These are phyloP conservation scores for Epinephelus moara DNA, from an alignment of 2,113 vertebrate genomes.

Conservation along the genomic window DNA sequence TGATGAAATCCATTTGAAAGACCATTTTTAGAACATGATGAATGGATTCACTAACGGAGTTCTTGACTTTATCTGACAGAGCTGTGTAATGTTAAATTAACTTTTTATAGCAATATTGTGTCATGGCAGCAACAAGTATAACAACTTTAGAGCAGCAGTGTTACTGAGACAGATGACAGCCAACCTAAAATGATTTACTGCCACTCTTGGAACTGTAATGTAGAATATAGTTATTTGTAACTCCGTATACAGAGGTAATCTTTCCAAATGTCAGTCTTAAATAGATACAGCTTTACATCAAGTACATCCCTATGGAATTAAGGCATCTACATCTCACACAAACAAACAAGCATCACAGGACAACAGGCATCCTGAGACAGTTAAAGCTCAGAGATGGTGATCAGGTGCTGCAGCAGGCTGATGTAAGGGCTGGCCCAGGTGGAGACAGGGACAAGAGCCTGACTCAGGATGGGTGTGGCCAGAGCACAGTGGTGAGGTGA, in stretches of 20 bases:
- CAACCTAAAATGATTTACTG: neutral
- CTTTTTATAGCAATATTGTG: neutral
- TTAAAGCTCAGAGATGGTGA: too few species aligned
- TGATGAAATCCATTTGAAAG: neutral
- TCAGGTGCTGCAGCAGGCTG: neutral
- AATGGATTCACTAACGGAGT: neutral
- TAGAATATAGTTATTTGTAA: neutral
- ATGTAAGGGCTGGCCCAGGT: neutral
- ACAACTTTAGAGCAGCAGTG: neutral
- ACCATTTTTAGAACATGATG: neutral
- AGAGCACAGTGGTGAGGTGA: neutral
- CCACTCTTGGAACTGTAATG: neutral
- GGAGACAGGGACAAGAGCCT: neutral
- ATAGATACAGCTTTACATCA: neutral
- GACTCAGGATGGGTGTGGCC: constrained; percentile 49
- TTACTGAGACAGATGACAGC: constrained; percentile 2
- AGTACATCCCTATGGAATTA: neutral
- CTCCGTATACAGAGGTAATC: neutral
- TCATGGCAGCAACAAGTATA: neutral
- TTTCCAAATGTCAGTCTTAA: neutral
- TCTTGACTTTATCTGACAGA: neutral
- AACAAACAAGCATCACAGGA: neutral
- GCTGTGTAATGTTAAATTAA: neutral
- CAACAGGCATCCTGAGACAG: neutral
- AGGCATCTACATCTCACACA: neutral